Percentiles rank a stretch among this genome's conserved stretches.
These are phyloP conservation scores for Tetragonula clypearis DNA, from an alignment of 1,140 invertebrate genomes.

Conservation along the genomic window DNA sequence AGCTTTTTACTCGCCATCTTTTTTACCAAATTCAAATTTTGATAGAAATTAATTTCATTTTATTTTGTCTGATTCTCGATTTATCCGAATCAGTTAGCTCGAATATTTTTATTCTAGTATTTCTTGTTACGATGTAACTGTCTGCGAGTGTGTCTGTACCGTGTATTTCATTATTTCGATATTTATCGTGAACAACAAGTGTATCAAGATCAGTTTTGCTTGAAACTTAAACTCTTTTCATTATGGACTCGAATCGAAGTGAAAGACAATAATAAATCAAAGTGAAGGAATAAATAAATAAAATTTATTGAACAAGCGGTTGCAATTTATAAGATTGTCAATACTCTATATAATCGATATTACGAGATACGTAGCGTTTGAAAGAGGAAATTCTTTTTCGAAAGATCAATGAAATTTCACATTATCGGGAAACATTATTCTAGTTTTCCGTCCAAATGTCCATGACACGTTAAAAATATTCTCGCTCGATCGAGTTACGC, in stretches of 20 bases:
- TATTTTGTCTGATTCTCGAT: not conserved
- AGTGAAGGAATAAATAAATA: not conserved
- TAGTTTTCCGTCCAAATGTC: not conserved
- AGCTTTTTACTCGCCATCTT: too few species aligned
- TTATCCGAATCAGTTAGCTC: not conserved
- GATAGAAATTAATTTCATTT: too few species aligned
- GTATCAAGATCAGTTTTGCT: not conserved
- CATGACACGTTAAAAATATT: slow-evolving; percentile 1
- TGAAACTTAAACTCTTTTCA: not conserved
- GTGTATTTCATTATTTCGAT: not conserved
- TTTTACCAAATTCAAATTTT: not conserved
- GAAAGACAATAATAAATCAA: not conserved
- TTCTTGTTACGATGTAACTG: not conserved
- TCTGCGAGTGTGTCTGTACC: too few species aligned
- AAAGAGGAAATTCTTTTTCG: not conserved
- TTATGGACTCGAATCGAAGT: not conserved
- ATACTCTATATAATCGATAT: not conserved
- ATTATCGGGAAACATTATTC: not conserved
- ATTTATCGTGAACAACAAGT: not conserved
- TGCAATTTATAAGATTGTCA: not conserved
- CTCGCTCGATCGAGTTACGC: not conserved
- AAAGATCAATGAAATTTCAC: not conserved
- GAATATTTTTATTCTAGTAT: slow-evolving; percentile 19
- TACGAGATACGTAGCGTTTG: not conserved
- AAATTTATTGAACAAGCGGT: not conserved